phyloP scores from a whole-genome alignment of 2,113 vertebrate genomes.

The Siphamia tubifer region DNA sequence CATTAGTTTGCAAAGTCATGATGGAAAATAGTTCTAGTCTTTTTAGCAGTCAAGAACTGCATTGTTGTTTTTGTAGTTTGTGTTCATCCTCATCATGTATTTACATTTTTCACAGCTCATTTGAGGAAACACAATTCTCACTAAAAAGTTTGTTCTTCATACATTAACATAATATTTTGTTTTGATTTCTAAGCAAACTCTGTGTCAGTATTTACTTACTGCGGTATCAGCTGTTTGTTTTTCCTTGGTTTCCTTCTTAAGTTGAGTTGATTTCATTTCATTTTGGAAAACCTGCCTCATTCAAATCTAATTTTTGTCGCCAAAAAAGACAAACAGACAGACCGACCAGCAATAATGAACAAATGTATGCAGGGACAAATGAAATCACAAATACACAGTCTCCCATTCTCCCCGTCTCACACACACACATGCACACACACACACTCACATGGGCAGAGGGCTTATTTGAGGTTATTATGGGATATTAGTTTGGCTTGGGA shows the following conservation, averaged over 20 bases:
- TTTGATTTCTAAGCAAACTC: too few relatives aligned
- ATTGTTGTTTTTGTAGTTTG: too few relatives aligned
- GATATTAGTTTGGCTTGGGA: constrained; percentile 77
- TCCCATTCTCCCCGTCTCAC: background rate
- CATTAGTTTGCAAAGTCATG: too few relatives aligned
- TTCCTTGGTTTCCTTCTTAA: background rate
- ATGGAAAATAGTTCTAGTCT: too few relatives aligned
- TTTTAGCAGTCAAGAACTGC: too few relatives aligned
- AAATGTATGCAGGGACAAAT: background rate
- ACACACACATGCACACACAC: constrained; percentile 11
- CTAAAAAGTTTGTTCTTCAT: too few relatives aligned
- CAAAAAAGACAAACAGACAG: constrained; percentile 7
- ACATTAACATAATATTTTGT: too few relatives aligned
- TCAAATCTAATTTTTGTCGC: background rate
- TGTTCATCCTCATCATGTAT: too few relatives aligned
- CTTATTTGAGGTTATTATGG: constrained; percentile 75
- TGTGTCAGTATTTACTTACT: background rate
- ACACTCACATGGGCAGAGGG: constrained; percentile 35
- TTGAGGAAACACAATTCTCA: too few relatives aligned
- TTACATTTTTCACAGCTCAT: too few relatives aligned
- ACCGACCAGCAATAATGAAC: background rate
- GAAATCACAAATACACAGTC: background rate
- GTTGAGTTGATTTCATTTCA: background rate
- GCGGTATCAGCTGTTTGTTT: background rate
- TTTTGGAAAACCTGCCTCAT: background rate